Evolutionary conservation across 2,888 invertebrate genomes (phyloP), one percentile per base, ranked within the genome.

Genomic region (Cephus runcator): DNA sequence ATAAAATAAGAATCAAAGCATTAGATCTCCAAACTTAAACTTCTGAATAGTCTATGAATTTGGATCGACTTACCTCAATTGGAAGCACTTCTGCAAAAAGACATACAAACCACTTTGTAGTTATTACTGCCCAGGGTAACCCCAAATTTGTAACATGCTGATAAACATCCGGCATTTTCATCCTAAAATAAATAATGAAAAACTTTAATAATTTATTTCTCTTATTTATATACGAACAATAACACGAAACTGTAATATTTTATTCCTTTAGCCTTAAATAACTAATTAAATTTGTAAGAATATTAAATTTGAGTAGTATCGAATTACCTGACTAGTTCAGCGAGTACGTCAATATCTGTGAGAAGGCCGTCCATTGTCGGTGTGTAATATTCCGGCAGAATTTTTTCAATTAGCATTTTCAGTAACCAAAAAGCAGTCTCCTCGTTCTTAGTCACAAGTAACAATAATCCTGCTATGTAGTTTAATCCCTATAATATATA

Each of bases 31-130:
- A 79, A 79, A 77, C 56, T 81, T 36, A 69, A 36, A 77, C 9
- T 6, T 6, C 1, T 56, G 40, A 56, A 23, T 56, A 56, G 9
- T 56, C 40, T 4, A 56, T 56, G 40, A 56, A 56, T 56, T 23
- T 56, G 40, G 23, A 2, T 23, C 6, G 15, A 81, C 80, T 87
- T 90, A 94, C 94, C 92, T 98, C 98, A 79, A 97, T 95, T 0
- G 98, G 98, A 80, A 98, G 93, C 77, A 98, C 98, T 93, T 98
- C 98, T 76, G 97, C 97, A 92, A 96, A 98, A 76, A 98, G 93
- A 90, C 98, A 98, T 86, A 98, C 96, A 90, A 98, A 98, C 98
- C 98, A 98, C 92, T 98, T 98, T 79, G 98, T 98, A 36, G 96
- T 96, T 86, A 98, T 95, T 79, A 98, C 96, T 77, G 97, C 96